Evolutionary conservation across 2,888 invertebrate species (phyloP).

Genomic region (Hesperia comma): DNA sequence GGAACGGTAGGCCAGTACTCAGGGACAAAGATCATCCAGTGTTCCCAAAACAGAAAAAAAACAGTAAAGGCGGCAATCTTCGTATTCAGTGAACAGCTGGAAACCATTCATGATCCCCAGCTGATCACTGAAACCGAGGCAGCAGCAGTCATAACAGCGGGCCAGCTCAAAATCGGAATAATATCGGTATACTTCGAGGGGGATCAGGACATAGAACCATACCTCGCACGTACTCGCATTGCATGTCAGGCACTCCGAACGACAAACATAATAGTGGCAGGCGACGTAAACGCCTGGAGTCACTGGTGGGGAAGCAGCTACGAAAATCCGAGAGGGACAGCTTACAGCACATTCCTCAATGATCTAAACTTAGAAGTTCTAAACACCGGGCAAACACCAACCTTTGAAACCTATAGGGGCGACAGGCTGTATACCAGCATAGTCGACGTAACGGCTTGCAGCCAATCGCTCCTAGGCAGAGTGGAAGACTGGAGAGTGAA

Average conservation of each 20-base stretch:
- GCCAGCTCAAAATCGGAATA: background rate
- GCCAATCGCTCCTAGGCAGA: too few species aligned
- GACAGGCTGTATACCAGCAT: background rate
- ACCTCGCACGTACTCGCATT: background rate
- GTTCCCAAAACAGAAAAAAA: background rate
- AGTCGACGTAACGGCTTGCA: background rate
- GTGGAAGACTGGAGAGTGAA: background rate
- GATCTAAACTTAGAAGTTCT: background rate
- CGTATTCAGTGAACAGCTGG: too few species aligned
- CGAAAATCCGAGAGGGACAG: too few species aligned
- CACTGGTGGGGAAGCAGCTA: background rate
- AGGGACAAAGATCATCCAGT: background rate
- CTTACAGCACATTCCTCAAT: background rate
- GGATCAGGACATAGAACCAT: background rate
- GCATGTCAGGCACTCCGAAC: background rate
- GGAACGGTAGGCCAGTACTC: background rate
- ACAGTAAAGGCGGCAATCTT: constrained; percentile 1
- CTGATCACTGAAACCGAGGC: too few species aligned
- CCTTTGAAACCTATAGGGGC: background rate
- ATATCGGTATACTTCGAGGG: background rate
- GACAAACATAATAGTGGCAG: background rate
- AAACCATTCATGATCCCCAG: too few species aligned
- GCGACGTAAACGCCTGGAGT: background rate
- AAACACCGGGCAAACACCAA: background rate
- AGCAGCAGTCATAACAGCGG: background rate